A percentile compares a stretch with the other conserved stretches of the same genome.
phyloP scores from a whole-genome alignment of 2,888 invertebrate species.

The Clistopyga incitator region DNA sequence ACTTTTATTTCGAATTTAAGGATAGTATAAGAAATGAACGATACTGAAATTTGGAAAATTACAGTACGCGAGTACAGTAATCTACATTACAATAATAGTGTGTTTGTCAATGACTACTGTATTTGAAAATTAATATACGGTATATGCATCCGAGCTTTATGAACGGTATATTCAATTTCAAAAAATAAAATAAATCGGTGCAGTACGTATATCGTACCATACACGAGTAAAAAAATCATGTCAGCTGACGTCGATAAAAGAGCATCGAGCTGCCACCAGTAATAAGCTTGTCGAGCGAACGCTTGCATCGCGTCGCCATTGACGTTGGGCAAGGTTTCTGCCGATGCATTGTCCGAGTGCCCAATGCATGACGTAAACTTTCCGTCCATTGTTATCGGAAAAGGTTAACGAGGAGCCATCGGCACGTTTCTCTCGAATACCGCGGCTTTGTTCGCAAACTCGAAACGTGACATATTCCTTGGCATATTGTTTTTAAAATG shows the following conservation, averaged over 20 bases:
- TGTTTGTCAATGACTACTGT: no score
- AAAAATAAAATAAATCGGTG: no score
- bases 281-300: slow-evolving; percentile 40
- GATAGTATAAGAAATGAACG: no score
- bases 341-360: slow-evolving; percentile 48
- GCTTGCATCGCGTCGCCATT: background rate
- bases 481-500: background rate
- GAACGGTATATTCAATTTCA: no score
- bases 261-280: background rate
- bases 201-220: background rate
- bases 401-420: slow-evolving; percentile 44
- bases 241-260: background rate
- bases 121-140: no score
- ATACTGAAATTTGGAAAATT: no score
- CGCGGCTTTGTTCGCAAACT: background rate
- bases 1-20: no score
- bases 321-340: slow-evolving; percentile 18
- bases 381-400: slow-evolving; percentile 46
- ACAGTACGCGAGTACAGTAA: no score
- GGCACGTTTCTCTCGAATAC: slow-evolving; percentile 16
- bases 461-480: background rate
- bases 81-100: no score
- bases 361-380: slow-evolving; percentile 56
- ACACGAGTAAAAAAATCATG: background rate
- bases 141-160: no score